Evolutionary conservation across 2,888 invertebrate genomes (phyloP).

Genomic region (Acronicta psi): DNA sequence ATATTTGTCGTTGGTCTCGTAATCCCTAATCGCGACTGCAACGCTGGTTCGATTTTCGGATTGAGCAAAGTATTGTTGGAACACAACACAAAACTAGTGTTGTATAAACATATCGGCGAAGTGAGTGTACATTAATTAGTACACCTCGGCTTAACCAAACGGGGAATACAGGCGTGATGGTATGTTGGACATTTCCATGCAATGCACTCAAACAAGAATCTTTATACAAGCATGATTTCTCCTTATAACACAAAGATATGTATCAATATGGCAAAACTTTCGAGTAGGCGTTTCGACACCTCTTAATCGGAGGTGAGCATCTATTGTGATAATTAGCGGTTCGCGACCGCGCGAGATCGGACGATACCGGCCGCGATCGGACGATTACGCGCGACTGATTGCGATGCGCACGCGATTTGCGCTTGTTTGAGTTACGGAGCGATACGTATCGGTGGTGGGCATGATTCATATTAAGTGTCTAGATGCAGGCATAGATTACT

Average conservation of each 20-base stretch:
- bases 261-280: conserved; percentile 45
- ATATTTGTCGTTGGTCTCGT: too few relatives aligned
- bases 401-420: conserved; percentile 44
- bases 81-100: too few relatives aligned
- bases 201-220: too few relatives aligned
- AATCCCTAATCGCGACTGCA: too few relatives aligned
- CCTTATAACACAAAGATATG: conserved; percentile 27
- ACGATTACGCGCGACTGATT: conserved; percentile 50
- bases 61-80: too few relatives aligned
- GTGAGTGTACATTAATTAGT: too few relatives aligned
- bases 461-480: conserved; percentile 11
- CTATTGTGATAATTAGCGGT: conserved; percentile 49
- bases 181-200: too few relatives aligned
- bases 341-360: conserved; percentile 51
- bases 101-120: too few relatives aligned
- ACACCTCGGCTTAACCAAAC: too few relatives aligned
- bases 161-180: too few relatives aligned
- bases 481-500: conserved; percentile 15
- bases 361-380: conserved; percentile 28
- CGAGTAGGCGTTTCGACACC: conserved; percentile 53
- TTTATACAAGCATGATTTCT: neutral
- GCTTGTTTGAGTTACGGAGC: conserved; percentile 44
- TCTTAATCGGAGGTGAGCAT: conserved; percentile 49
- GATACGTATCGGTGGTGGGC: conserved; percentile 34
- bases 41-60: too few relatives aligned